Evolutionary conservation across 2,888 invertebrate species (phyloP).

Genomic region (Tenthredo scrophulariae): DNA sequence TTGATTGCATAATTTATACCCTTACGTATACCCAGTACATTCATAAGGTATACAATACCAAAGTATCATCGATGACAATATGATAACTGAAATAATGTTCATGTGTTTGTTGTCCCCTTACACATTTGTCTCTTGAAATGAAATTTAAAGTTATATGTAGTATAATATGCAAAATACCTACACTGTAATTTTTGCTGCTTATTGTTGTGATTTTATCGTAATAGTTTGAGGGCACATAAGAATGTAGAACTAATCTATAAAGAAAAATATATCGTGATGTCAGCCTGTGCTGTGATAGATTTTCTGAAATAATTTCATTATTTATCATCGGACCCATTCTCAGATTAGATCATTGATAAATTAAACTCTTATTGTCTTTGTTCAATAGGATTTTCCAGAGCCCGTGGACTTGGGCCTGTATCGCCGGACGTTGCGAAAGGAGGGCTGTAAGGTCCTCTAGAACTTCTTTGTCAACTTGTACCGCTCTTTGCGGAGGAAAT

Average conservation of each 20-base stretch:
- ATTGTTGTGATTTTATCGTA: not conserved
- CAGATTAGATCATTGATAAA: not conserved
- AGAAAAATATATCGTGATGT: not conserved
- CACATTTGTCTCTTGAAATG: not conserved
- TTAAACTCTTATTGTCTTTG: not conserved
- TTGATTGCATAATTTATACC: not conserved
- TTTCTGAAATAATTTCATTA: not conserved
- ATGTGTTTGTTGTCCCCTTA: not conserved
- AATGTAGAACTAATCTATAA: conserved; percentile 23
- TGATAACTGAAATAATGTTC: not conserved
- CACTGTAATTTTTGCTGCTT: not conserved
- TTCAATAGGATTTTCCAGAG: conserved; percentile 72
- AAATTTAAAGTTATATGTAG: not conserved
- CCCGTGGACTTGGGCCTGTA: conserved; percentile 90
- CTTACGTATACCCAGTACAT: not conserved
- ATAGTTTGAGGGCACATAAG: not conserved
- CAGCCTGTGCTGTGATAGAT: conserved; percentile 10
- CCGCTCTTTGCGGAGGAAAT: conserved; percentile 87
- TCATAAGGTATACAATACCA: not conserved
- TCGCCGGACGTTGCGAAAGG: conserved; percentile 85
- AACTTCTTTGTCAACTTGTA: conserved; percentile 87
- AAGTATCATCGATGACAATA: not conserved
- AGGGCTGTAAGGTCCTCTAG: conserved; percentile 83
- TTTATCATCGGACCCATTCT: not conserved
- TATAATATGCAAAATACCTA: not conserved